A percentile compares a stretch with the other conserved stretches of the same genome.
Evolutionary conservation across 2,113 vertebrate species (phyloP).

Genomic region (Carollia perspicillata): DNA sequence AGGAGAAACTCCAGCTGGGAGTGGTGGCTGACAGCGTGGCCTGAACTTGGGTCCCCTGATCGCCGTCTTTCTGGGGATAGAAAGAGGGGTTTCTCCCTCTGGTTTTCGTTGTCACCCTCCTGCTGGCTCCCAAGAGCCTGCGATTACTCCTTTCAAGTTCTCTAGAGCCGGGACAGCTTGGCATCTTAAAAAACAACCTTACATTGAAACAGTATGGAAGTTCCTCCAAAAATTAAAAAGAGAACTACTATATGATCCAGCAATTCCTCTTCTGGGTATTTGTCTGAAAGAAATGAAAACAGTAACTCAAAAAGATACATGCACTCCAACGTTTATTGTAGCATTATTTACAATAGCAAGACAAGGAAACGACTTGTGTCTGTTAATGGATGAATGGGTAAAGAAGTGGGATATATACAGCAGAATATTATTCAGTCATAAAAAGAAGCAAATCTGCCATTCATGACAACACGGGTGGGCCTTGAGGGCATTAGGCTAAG

Average conservation of each 20-base stretch:
- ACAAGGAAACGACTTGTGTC: neutral
- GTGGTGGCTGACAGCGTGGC: neutral
- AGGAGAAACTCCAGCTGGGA: neutral
- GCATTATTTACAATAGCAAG: neutral
- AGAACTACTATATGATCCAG: neutral
- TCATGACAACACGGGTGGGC: neutral
- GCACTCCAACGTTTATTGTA: neutral
- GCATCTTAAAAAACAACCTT: constrained; percentile 24
- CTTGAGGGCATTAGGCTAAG: neutral
- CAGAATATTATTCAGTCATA: neutral
- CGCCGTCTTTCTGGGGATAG: neutral
- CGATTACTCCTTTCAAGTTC: neutral
- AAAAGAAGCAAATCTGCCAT: neutral
- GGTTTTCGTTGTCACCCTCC: neutral
- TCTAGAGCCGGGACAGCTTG: neutral
- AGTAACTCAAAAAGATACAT: neutral
- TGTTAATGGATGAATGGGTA: neutral
- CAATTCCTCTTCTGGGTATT: neutral
- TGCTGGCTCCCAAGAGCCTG: neutral
- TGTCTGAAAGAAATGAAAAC: neutral
- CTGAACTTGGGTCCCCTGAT: neutral
- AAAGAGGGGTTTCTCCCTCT: neutral
- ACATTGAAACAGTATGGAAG: neutral
- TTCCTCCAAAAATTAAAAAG: neutral
- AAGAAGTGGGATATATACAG: neutral